Conservation (phyloP, 35 echinoderm and acorn worm genomes). For the Strongylocentrotus purpuratus region DNA sequence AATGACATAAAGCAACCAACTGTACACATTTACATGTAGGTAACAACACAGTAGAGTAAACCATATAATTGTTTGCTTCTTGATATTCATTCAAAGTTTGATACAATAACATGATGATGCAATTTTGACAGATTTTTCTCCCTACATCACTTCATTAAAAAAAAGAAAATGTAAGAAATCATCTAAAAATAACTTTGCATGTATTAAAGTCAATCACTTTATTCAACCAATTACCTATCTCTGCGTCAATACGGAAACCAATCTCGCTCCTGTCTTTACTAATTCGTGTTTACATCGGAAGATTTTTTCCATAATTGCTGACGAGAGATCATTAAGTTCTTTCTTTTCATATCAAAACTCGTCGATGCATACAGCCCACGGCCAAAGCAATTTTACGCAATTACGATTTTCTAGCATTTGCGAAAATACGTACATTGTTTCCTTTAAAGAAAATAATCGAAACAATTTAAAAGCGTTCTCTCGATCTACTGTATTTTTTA, state of each 20-base stretch:
- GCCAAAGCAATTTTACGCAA: not conserved
- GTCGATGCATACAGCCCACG: not conserved
- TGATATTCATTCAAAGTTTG: too few relatives aligned
- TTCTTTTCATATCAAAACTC: not conserved
- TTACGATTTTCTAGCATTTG: not conserved
- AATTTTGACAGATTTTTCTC: too few relatives aligned
- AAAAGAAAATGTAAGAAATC: not conserved
- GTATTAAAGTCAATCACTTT: not conserved
- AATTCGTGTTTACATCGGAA: not conserved
- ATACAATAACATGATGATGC: too few relatives aligned
- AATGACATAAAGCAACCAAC: too few relatives aligned
- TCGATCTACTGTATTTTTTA: not conserved
- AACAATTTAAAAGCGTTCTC: not conserved
- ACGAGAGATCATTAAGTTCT: not conserved
- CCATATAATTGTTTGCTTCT: too few relatives aligned
- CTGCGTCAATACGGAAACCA: not conserved
- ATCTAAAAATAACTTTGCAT: not conserved
- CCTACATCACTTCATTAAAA: too few relatives aligned
- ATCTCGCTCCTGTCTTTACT: not conserved
- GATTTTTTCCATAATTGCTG: not conserved
- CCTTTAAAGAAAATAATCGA: not conserved
- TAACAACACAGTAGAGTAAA: too few relatives aligned
- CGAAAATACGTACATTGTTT: not conserved
- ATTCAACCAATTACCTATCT: not conserved
- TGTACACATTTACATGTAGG: too few relatives aligned